Conservation (phyloP, 2,888 invertebrate species). For the Agrenia bidenticulata region DNA sequence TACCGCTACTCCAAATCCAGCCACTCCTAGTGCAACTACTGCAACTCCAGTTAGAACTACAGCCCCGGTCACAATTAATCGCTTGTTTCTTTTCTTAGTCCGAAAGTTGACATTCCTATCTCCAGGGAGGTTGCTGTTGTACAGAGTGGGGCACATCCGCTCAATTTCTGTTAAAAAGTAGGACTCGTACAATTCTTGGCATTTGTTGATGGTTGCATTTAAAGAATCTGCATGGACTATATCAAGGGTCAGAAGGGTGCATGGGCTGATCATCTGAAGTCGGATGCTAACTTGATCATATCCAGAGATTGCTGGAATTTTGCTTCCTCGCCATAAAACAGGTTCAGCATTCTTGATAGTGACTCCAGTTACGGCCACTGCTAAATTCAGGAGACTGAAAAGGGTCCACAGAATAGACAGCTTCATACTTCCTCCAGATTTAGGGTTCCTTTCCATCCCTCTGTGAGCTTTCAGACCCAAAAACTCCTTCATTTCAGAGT, state of each 20-base stretch:
- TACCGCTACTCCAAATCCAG: background rate
- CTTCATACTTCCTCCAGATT: background rate
- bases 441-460: background rate
- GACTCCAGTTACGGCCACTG: background rate
- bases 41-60: background rate
- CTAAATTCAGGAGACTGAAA: background rate
- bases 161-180: conserved; percentile 5
- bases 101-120: too few relatives aligned
- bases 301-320: conserved; percentile 4
- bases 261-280: background rate
- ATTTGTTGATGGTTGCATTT: background rate
- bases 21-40: background rate
- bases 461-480: conserved; percentile 32
- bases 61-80: background rate
- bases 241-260: background rate
- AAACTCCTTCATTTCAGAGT: conserved; percentile 27
- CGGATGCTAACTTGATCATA: background rate
- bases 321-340: conserved; percentile 17
- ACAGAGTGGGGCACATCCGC: background rate
- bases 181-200: background rate
- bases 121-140: background rate
- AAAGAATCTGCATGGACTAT: background rate
- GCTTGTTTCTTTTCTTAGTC: background rate
- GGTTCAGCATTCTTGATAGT: background rate
- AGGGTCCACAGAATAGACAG: background rate